These are phyloP conservation scores for Drosophila kikkawai DNA, from an alignment of 1,140 invertebrate genomes.

Conservation along the genomic window DNA sequence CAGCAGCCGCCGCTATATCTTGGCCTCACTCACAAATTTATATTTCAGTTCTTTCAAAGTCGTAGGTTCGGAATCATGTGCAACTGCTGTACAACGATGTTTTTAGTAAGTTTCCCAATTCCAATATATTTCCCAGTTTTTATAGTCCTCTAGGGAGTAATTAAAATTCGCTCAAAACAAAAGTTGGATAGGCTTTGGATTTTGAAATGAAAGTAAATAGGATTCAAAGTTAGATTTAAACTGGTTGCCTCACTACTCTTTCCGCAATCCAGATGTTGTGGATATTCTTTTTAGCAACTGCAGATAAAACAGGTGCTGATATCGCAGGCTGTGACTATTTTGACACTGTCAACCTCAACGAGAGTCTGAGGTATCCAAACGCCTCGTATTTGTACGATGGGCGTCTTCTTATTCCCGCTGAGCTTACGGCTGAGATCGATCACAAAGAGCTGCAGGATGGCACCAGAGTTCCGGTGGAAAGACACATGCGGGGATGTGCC, in stretches of 20 bases:
- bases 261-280: neutral
- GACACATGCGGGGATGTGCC: conserved; percentile 64
- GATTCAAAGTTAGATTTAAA: no score
- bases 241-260: no score
- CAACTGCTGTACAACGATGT: neutral
- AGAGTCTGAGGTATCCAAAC: conserved; percentile 31
- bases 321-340: conserved; percentile 60
- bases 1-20: neutral
- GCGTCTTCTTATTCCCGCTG: conserved; percentile 42
- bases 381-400: conserved; percentile 62
- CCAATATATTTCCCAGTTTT: neutral
- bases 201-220: neutral
- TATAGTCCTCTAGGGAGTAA: neutral
- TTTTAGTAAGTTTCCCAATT: neutral
- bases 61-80: neutral
- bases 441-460: conserved; percentile 24
- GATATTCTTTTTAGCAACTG: neutral
- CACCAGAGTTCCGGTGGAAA: conserved; percentile 5
- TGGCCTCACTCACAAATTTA: neutral
- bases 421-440: conserved; percentile 51
- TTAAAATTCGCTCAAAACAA: neutral
- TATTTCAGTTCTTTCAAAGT: neutral
- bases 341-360: conserved; percentile 57
- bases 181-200: neutral
- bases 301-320: conserved; percentile 1